These are phyloP conservation scores for Busseola fusca DNA, from an alignment of 2,888 invertebrate genomes.

Conservation along the genomic window DNA sequence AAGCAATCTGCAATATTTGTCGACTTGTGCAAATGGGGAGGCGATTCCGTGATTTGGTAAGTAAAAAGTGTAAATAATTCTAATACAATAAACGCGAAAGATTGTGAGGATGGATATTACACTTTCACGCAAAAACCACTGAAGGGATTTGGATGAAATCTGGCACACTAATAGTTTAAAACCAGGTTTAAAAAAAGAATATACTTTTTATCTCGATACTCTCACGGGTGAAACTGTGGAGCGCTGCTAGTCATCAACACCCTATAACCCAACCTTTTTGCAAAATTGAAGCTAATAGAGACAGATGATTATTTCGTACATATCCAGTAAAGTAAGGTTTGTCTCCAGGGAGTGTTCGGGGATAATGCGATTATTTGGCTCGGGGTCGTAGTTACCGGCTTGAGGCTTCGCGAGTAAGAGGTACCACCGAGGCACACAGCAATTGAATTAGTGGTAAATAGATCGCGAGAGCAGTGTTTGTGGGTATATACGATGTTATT, in stretches of 20 bases:
- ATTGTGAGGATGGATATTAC: no score
- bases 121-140: no score
- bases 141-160: no score
- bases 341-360: constrained; percentile 45
- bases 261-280: constrained; percentile 11
- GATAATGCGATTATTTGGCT: constrained; percentile 52
- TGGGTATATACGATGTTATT: background rate
- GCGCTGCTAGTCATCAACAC: background rate
- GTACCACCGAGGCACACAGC: constrained; percentile 11
- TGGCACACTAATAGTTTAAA: no score
- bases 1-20: no score
- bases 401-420: constrained; percentile 22
- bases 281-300: constrained; percentile 44
- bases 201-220: no score
- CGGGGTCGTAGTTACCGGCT: constrained; percentile 11
- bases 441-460: constrained; percentile 15
- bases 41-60: no score
- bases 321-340: constrained; percentile 27
- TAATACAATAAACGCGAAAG: no score
- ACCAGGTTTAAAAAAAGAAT: no score
- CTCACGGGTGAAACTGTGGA: no score
- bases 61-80: no score
- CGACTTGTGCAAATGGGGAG: no score
- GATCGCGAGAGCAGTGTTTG: background rate
- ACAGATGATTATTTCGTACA: constrained; percentile 30